Base-by-base conservation (phyloP, 2,888 invertebrate species). In the Colletes collaris region DNA sequence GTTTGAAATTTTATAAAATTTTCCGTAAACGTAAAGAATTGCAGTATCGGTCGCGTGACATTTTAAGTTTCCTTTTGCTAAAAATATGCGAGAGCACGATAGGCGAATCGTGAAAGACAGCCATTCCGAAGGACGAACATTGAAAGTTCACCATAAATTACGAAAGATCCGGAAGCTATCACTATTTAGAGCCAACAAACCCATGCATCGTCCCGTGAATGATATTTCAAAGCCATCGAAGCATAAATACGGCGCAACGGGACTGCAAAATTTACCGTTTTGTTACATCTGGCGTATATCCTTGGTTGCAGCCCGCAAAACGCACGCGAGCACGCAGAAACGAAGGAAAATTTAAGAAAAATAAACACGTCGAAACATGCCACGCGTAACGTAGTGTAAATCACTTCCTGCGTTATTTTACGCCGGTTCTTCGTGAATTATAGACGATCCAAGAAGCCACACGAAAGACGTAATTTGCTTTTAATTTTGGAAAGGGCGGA, bases 391-490 rank as follows among this genome's bases (percentile, higher is more conserved):
- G 55, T 50, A 8, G 13, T 49, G 68, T 77, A 78, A 78, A 78
- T 78, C 69, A 77, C 68, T 77, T 59, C 40, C 55, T 10, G 50
- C 37, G 53, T 76, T 68, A 52, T 68, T 77, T 64, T 46, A 19
- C 44, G 35, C 40, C 53, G 76, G 49, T 44, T 49, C 52, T 44
- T 52, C 64, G 78, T 70, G 70, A 68, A 77, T 76, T 58, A 68
- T 50, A 46, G 27, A 16, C 50, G 63, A 64, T 76, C 62, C 56
- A 46, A 35, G 4, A 46, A 35, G 4, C 50, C 13, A 27, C 55
- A 46, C 49, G 52, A 63, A 62, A 76, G 50, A 58, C 5, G 62
- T 16, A 40, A 46, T 11, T 44, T 16, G 16, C 55, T 27, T 35
- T 10, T 46, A 64, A 76, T 76, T 77, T 77, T 58, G 27, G 2